A percentile compares a stretch with the other conserved stretches of the same genome.
Conservation (phyloP, 2,888 invertebrate species). For the Peribatodes rhomboidaria region DNA sequence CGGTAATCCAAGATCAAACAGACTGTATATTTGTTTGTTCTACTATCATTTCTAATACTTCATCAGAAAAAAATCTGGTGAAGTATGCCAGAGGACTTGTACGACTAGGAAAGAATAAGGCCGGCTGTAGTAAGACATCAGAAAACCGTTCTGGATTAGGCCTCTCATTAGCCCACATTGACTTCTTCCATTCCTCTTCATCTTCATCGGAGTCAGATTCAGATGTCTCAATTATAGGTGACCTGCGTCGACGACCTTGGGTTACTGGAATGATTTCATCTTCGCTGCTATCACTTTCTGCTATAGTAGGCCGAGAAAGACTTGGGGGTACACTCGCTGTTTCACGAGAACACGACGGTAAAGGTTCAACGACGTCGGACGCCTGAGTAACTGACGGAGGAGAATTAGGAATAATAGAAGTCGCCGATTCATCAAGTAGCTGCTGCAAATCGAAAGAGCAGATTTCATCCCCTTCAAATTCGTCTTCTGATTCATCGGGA, state of each 20-base stretch:
- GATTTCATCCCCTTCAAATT: neutral
- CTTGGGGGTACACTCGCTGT: no score
- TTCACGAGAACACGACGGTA: no score
- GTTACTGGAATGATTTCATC: no score
- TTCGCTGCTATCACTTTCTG: no score
- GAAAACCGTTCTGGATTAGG: no score
- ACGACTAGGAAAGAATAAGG: neutral
- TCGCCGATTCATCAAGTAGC: neutral
- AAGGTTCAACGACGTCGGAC: no score
- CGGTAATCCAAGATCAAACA: no score
- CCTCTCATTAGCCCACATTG: neutral
- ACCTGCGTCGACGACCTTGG: neutral
- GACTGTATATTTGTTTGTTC: conserved; percentile 1
- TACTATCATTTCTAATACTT: neutral
- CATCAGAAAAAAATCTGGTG: neutral
- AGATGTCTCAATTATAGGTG: neutral
- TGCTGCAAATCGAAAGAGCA: no score
- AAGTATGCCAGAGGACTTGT: neutral
- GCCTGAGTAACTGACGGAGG: no score
- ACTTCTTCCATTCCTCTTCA: neutral
- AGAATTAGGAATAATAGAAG: conserved; percentile 2
- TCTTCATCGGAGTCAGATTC: neutral
- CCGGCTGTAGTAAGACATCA: neutral
- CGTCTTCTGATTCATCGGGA: neutral
- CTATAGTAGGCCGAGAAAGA: no score